A percentile compares a stretch with the other conserved stretches of the same genome.
Evolutionary conservation across 2,888 invertebrate species (phyloP).

Genomic region (Pterobdella sp.): DNA sequence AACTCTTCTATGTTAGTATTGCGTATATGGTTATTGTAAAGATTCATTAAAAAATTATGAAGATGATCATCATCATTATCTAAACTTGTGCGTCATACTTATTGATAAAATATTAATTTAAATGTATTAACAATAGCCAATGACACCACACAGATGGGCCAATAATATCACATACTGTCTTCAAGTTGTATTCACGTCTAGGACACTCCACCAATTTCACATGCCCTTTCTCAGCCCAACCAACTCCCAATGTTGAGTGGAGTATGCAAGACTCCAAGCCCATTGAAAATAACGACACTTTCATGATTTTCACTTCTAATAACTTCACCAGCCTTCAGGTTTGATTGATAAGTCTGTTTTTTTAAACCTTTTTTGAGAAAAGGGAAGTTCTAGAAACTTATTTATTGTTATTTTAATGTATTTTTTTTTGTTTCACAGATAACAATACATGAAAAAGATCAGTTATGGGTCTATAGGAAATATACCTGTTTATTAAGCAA

Average conservation of each 20-base stretch:
- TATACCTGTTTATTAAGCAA: slow-evolving; percentile 13
- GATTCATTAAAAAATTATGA: too few relatives aligned
- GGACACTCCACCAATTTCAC: not conserved
- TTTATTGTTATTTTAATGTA: not conserved
- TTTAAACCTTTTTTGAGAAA: too few relatives aligned
- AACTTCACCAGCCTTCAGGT: not conserved
- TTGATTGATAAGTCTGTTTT: too few relatives aligned
- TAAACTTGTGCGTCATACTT: too few relatives aligned
- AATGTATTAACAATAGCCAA: not conserved
- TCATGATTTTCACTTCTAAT: not conserved
- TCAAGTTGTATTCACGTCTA: not conserved
- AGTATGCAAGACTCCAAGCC: not conserved
- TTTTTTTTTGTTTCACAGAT: slow-evolving; percentile 6
- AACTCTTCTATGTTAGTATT: not conserved
- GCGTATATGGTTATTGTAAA: not conserved
- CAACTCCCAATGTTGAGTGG: not conserved
- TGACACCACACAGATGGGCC: not conserved
- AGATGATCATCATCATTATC: too few relatives aligned
- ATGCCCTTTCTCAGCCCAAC: slow-evolving; percentile 9
- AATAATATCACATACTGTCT: not conserved
- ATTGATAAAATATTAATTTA: not conserved
- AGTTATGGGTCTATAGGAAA: slow-evolving; percentile 9
- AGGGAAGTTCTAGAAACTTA: not conserved
- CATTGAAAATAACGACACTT: not conserved
- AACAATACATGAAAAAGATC: slow-evolving; percentile 13